Evolutionary conservation across 2,888 invertebrate species (phyloP), one percentile per base, ranked within the genome.

Genomic region (Diadegma fenestrale): DNA sequence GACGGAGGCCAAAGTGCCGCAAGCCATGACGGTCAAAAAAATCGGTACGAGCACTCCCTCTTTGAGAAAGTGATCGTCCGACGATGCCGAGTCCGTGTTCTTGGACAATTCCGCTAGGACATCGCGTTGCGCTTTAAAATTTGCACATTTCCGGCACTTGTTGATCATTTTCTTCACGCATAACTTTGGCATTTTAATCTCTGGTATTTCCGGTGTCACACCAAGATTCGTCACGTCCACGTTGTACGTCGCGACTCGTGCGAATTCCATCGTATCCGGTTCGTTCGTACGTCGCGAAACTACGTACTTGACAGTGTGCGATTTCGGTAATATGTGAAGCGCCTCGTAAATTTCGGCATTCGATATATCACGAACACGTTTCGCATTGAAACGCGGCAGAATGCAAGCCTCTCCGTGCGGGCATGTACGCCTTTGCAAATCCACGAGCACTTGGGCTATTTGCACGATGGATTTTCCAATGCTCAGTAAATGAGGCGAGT

Each of bases 1-100:
- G 73, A 96, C 89, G 88, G 96, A 96, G 64, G 96, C 95, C 2
- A 96, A 92, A 33, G 96, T 95, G 0, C 96, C 96, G 22, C 96
- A 94, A 41, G 95, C 95, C n/a, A 96, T 95, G 4, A 97, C 94
- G 0, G 97, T 96, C 84, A 96, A 92, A 76, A 96, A 95, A 17
- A 96, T 95, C 43, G 95, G 95, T 69, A 96, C 95, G 96, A 96
- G 96, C 1, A 93, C 86, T 94, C 95, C 87, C 2, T 89, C 51
- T 82, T 91, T 92, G 64, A 94, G 63, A 45, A 88, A 80, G 80
- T 86, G 80, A 19, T 76, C 72, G 7, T 81, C 76, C 17, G 54
- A 58, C n/a, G 68, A 85, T 8, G n/a, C 4, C 33, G 6, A 68
- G 26, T 19, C 64, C 30, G 30, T 82, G 78, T n/a, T 54, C 37